Evolutionary conservation across 2,888 invertebrate genomes (phyloP), one percentile per base, ranked within the genome.

Genomic region (Hirtodrosophila confusa): DNA sequence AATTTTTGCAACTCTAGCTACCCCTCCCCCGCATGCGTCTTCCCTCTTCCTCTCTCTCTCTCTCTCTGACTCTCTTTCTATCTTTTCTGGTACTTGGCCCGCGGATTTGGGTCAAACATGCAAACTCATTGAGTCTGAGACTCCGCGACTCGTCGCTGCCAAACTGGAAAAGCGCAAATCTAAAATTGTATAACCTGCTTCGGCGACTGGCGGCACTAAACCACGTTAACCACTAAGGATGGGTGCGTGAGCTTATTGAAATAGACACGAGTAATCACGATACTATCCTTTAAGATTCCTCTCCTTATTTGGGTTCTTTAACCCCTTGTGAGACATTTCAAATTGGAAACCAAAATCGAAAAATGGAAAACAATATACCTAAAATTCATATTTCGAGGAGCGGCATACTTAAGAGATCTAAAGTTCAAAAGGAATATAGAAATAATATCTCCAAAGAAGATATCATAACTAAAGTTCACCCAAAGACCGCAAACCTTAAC

Each of bases 61-160:
- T 40, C 51, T 24, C 24, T 17, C 33, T 0, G 1, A 23, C 49
- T 40, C 31, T 17, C 12, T 9, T 36, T 17, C 47, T 45, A 36
- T 74, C 57, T 50, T 51, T 48, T 37, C 4, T 40, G 7, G 35
- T 43, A 54, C 9, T 50, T 50, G 44, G 45, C 45, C 33, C 37
- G 65, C 60, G 87, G 76, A 88, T 85, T 88, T 85, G 78, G 85
- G 85, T 85, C 85, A 85, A 88, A 84, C 78, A 80, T 88, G 88
- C 87, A 78, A 80, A 82, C 78, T 80, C 80, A 84, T 73, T 79
- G 78, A 61, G 70, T 50, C 55, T 64, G 48, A 60, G 69, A 49
- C 65, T 62, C 54, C 51, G 37, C 45, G 68, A 60, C 65, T 63
- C 63, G 77, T 64, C 63, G 77, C 64, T 69, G 77, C 60, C 73